Conservation (phyloP, 2,113 vertebrate genomes). For the Coregonus clupeaformis region DNA sequence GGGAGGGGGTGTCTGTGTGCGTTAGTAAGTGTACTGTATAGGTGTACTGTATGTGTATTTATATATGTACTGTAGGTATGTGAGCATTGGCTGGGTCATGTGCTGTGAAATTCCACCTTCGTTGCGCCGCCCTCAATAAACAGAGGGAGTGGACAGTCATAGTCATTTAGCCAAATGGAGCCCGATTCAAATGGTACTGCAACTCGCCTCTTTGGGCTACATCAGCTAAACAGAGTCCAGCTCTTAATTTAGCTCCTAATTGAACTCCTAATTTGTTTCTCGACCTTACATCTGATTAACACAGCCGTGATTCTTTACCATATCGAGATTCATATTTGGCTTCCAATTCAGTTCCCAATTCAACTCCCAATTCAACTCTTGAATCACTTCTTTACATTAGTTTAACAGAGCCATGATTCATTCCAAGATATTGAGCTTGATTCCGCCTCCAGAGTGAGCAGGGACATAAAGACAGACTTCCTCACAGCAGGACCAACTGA, state of each 20-base stretch:
- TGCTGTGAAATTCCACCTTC: background rate
- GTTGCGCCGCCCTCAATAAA: background rate
- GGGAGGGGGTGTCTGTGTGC: constrained; percentile 26
- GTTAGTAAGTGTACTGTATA: background rate
- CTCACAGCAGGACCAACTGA: constrained; percentile 37
- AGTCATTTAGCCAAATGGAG: background rate
- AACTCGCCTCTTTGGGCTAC: background rate
- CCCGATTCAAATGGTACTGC: background rate
- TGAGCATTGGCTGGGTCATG: background rate
- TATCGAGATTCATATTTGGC: background rate
- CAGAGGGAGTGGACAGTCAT: background rate
- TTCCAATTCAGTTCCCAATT: background rate
- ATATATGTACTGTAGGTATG: background rate
- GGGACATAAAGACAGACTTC: background rate
- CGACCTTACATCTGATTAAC: no score
- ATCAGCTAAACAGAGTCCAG: background rate
- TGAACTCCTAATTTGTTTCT: background rate
- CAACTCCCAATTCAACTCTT: background rate
- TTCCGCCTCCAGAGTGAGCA: background rate
- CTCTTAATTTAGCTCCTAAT: background rate
- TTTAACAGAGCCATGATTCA: background rate
- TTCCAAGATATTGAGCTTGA: background rate
- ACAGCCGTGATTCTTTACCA: background rate
- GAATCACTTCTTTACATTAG: background rate
- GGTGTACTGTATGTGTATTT: background rate